Evolutionary conservation across 92 coral and sea anemone genomes (phyloP).

Genomic region (Phenganax stokvisi): DNA sequence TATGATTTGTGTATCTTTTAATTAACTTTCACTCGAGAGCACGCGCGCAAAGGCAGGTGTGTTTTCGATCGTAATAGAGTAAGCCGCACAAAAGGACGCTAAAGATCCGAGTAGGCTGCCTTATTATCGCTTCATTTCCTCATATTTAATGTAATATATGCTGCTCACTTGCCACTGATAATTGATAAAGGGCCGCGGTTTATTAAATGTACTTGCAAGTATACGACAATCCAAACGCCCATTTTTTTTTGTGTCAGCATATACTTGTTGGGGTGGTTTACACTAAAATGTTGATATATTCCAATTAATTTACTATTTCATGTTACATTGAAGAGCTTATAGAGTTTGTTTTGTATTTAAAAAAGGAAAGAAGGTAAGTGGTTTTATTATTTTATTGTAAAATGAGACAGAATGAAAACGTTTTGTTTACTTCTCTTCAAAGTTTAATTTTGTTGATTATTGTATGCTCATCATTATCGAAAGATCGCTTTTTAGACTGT

Average conservation of each 20-base stretch:
- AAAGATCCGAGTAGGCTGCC: not conserved
- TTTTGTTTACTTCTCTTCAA: not conserved
- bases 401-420: not conserved
- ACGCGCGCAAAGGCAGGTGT: not conserved
- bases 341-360: not conserved
- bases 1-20: constrained; percentile 2
- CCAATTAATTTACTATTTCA: too few species aligned
- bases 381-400: not conserved
- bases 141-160: constrained; percentile 18
- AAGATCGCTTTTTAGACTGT: too few species aligned
- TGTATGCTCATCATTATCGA: too few species aligned
- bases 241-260: too few species aligned
- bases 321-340: not conserved
- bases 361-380: not conserved
- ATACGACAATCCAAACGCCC: not conserved
- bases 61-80: not conserved
- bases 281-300: too few species aligned
- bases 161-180: not conserved
- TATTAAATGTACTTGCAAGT: not conserved
- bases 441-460: too few species aligned
- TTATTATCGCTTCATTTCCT: constrained; percentile 19
- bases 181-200: not conserved
- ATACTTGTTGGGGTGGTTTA: too few species aligned
- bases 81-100: constrained; percentile 16
- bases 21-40: constrained; percentile 3